Conservation (phyloP, 2,113 vertebrate genomes). For the Arizona elegans region DNA sequence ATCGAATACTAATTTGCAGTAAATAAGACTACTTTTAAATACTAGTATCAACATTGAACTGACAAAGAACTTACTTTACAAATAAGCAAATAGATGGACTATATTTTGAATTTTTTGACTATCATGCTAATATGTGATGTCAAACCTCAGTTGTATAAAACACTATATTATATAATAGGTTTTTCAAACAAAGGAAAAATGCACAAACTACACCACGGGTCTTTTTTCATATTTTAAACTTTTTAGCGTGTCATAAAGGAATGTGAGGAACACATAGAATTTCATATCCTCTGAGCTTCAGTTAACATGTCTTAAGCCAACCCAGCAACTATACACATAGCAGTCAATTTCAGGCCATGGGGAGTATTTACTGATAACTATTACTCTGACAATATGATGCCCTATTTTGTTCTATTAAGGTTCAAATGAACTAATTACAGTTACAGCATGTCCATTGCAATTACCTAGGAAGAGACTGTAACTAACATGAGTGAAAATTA, state of each 20-base stretch:
- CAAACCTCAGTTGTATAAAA: not conserved
- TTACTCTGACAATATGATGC: not conserved
- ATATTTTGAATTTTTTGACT: not conserved
- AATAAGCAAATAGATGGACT: constrained; percentile 13
- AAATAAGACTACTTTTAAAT: not conserved
- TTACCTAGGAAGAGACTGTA: not conserved
- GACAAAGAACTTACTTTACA: constrained; percentile 4
- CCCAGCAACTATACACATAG: not conserved
- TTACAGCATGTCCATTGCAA: not conserved
- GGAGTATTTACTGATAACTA: not conserved
- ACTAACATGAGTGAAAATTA: not conserved
- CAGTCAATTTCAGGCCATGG: not conserved
- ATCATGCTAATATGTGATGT: not conserved
- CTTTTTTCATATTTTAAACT: not conserved
- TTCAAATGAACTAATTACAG: not conserved
- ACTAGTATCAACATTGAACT: constrained; percentile 5
- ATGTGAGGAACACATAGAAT: not conserved
- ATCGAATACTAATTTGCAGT: not conserved
- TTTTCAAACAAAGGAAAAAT: not conserved
- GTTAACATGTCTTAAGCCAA: not conserved
- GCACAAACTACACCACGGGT: not conserved
- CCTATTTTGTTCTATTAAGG: not conserved
- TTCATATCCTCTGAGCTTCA: not conserved
- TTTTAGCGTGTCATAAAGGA: not conserved
- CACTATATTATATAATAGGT: not conserved